Base-by-base conservation (phyloP, 2,797 vertebrate species). In the Xenopus petersii region DNA sequence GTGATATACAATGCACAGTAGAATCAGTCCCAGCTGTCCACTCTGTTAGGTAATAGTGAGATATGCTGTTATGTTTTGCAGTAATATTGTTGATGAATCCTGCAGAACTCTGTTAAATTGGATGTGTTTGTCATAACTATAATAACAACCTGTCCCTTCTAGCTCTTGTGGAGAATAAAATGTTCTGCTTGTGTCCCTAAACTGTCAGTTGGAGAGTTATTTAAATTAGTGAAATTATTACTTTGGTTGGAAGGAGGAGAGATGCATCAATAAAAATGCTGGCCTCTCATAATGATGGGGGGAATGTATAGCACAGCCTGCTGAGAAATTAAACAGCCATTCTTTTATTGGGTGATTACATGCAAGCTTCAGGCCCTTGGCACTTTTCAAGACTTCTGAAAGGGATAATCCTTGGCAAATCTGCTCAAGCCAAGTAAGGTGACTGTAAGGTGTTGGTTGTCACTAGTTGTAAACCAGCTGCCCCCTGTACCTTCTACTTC, bases 91-190 rank as follows among this genome's bases (percentile, higher is more conserved):
- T 58, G 55, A 58, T 58, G n/a, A 58, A 58, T 17, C 15, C 15
- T 3, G 55, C 4, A 58, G 55, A 17, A 21, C 8, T 58, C 55
- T 58, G n/a, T 58, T 2, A 58, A 58, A 15, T 17, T 16, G 55
- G n/a, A 58, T n/a, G n/a, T 58, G 55, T 58, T 17, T 58, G 55
- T 58, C 55, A 58, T 15, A 58, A 17, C 55, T 58, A 58, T 17
- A 15, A 51, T 51, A 51, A 51, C 11, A 15, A 58, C 15, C 55
- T 58, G 55, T 58, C 15, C 55, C 15, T 58, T 16, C 12, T 58
- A 16, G 55, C 15, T 58, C 55, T 15, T 58, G 12, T 58, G 15
- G 8, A 58, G n/a, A 58, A 15, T n/a, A n/a, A 58, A 58, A 9
- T 2, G n/a, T 17, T 58, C 55, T 58, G 55, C 15, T 1, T 58